Evolutionary conservation across 2,888 invertebrate species (phyloP).

Genomic region (Orthosia cruda): DNA sequence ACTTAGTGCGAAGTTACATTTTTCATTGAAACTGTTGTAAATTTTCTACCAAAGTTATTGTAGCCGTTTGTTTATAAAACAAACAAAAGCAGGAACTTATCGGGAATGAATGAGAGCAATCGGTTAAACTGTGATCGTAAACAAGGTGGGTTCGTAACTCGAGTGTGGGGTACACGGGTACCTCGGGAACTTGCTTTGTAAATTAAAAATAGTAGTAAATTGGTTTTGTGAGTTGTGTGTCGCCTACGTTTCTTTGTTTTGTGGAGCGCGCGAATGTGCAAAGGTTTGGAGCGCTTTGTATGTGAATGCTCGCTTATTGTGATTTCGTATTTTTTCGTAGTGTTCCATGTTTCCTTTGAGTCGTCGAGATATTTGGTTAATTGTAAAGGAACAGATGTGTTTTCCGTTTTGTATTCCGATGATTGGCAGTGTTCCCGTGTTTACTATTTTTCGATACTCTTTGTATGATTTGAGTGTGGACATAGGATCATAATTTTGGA

Average conservation of each 20-base stretch:
- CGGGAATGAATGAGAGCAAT: constrained; percentile 70
- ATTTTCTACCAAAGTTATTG: constrained; percentile 60
- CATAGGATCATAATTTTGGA: too few species aligned
- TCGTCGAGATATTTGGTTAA: constrained; percentile 11
- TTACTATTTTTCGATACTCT: neutral
- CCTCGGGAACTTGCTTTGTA: constrained; percentile 55
- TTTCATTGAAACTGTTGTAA: constrained; percentile 34
- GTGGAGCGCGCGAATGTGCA: constrained; percentile 18
- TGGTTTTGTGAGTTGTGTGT: constrained; percentile 63
- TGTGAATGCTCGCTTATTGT: constrained; percentile 4
- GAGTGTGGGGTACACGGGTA: constrained; percentile 38
- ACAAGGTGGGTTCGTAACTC: constrained; percentile 67
- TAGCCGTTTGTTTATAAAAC: constrained; percentile 63
- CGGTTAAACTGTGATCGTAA: constrained; percentile 70
- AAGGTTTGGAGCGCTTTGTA: constrained; percentile 20
- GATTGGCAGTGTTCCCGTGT: neutral
- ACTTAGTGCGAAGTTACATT: constrained; percentile 39
- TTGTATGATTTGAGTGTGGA: neutral
- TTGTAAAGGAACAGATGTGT: neutral
- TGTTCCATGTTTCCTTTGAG: constrained; percentile 14
- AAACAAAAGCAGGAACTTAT: constrained; percentile 70
- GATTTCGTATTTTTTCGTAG: neutral
- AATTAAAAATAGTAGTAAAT: constrained; percentile 65
- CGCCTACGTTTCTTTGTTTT: constrained; percentile 54
- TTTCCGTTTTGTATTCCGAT: neutral